Conservation (phyloP, 2,797 vertebrate species). For the Sebastes alutus region DNA sequence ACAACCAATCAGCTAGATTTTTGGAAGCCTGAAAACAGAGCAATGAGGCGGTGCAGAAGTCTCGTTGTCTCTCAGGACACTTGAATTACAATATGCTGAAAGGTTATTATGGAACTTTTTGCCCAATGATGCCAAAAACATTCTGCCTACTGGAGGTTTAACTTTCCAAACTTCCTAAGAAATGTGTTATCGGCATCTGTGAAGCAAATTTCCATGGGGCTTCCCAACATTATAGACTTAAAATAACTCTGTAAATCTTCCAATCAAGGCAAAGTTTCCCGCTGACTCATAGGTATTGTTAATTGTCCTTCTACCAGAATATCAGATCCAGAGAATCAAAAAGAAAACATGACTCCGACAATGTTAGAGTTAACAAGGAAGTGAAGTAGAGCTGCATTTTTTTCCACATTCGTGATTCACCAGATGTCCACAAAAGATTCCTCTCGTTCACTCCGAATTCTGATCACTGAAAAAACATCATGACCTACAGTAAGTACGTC, state of each 20-base stretch:
- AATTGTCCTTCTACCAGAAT: conserved; percentile 22
- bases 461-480: neutral
- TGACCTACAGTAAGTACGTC: neutral
- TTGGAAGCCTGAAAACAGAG: too few relatives aligned
- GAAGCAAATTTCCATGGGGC: neutral
- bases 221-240: conserved; percentile 10
- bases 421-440: neutral
- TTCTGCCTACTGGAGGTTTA: too few relatives aligned
- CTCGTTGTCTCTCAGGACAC: too few relatives aligned
- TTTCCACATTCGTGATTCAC: conserved; percentile 21
- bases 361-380: conserved; percentile 54
- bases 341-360: conserved; percentile 34
- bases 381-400: conserved; percentile 2
- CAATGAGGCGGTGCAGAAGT: too few relatives aligned
- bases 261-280: neutral
- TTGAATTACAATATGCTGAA: too few relatives aligned
- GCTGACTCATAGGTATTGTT: conserved; percentile 48
- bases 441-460: neutral
- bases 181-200: neutral
- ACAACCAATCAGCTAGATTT: too few relatives aligned
- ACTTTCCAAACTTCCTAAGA: neutral
- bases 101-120: too few relatives aligned
- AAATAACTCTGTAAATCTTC: neutral
- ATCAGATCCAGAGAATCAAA: conserved; percentile 29
- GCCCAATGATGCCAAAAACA: too few relatives aligned